Evolutionary conservation across 2,888 invertebrate species (phyloP).

Genomic region (Spodoptera littoralis): DNA sequence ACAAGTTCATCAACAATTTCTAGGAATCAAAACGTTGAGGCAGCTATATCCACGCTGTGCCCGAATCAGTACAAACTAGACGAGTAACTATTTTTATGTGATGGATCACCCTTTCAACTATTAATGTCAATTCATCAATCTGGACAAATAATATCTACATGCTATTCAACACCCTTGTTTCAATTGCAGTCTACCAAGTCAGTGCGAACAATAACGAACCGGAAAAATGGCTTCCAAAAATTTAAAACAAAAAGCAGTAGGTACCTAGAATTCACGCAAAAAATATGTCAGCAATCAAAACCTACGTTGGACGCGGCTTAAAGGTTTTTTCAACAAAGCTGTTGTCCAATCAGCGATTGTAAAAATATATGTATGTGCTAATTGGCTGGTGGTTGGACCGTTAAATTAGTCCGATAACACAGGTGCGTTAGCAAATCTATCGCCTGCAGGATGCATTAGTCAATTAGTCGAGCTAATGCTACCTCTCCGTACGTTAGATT

Average conservation of each 20-base stretch:
- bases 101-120: too few relatives aligned
- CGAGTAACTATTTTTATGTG: too few relatives aligned
- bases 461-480: constrained; percentile 31
- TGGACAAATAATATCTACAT: too few relatives aligned
- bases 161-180: too few relatives aligned
- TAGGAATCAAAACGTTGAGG: not conserved
- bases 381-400: constrained; percentile 28
- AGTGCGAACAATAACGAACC: too few relatives aligned
- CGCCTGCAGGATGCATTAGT: constrained; percentile 40
- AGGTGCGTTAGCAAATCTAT: constrained; percentile 46
- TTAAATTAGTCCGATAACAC: constrained; percentile 34
- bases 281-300: not conserved
- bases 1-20: constrained; percentile 7
- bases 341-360: constrained; percentile 14
- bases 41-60: too few relatives aligned
- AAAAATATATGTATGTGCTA: constrained; percentile 14
- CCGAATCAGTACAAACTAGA: too few relatives aligned
- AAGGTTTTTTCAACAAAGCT: not conserved
- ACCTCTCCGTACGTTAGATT: constrained; percentile 7
- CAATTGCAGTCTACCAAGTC: too few relatives aligned
- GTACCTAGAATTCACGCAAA: too few relatives aligned
- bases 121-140: too few relatives aligned
- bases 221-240: too few relatives aligned
- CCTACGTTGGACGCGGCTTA: not conserved
- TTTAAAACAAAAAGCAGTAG: too few relatives aligned